These are phyloP conservation scores for Autographa gamma DNA, from an alignment of 2,888 invertebrate species.

Conservation along the genomic window DNA sequence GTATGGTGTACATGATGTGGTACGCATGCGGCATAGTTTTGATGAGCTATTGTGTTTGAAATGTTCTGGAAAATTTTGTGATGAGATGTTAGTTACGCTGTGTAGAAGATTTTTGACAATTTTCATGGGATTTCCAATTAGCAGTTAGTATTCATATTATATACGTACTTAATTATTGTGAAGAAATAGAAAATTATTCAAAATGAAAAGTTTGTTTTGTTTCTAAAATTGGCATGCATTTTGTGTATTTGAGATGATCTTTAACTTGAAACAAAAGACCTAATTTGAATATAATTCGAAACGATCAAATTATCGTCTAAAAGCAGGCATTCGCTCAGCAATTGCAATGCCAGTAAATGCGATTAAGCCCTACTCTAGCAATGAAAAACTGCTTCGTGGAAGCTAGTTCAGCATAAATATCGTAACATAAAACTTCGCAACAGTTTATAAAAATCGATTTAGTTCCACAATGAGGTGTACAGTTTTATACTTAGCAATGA, in stretches of 20 bases:
- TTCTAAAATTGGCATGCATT: too few species aligned
- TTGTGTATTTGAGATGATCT: too few species aligned
- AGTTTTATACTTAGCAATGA: slow-evolving; percentile 41
- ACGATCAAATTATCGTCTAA: too few species aligned
- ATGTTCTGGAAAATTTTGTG: background rate
- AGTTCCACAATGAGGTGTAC: slow-evolving; percentile 34
- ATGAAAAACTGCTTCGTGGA: background rate
- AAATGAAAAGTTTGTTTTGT: too few species aligned
- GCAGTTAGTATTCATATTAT: too few species aligned
- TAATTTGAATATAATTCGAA: too few species aligned
- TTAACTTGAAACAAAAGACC: too few species aligned
- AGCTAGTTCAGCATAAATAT: background rate
- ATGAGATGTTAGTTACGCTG: background rate
- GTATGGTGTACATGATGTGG: slow-evolving; percentile 25
- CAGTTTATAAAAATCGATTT: slow-evolving; percentile 48
- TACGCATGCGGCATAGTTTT: slow-evolving; percentile 4
- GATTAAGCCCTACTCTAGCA: background rate
- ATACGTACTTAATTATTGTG: too few species aligned
- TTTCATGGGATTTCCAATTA: background rate
- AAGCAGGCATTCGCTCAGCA: background rate
- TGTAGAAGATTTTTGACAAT: background rate
- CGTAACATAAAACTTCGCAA: background rate
- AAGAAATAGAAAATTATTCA: too few species aligned
- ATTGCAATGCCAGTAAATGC: background rate
- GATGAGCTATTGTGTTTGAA: slow-evolving; percentile 5